A percentile compares a stretch with the other conserved stretches of the same genome.
These are phyloP conservation scores for Arctopsyche grandis DNA, from an alignment of 1,140 invertebrate species.

Conservation along the genomic window DNA sequence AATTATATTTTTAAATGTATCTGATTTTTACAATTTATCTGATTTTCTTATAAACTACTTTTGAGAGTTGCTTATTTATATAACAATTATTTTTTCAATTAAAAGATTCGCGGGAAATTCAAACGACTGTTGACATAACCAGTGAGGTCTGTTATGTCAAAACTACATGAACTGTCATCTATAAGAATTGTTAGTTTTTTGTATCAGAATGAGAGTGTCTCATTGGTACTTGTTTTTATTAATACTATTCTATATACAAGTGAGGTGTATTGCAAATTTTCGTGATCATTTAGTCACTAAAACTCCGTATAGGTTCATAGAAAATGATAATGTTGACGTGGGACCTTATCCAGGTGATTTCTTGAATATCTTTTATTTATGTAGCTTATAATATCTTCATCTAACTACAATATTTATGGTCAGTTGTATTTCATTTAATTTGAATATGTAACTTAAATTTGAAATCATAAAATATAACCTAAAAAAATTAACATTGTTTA, in stretches of 20 bases:
- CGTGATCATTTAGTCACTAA: constrained; percentile 63
- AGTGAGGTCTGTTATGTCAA: background rate
- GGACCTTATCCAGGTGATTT: constrained; percentile 66
- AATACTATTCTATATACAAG: background rate
- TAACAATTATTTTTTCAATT: no score
- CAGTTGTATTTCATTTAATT: constrained; percentile 16
- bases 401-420: background rate
- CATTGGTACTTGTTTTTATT: background rate
- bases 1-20: no score
- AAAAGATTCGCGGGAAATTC: background rate
- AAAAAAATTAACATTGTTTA: constrained; percentile 40
- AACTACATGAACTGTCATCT: background rate
- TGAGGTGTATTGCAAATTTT: background rate
- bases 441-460: background rate
- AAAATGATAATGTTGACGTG: constrained; percentile 67
- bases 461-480: constrained; percentile 22
- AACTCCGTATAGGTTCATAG: constrained; percentile 72
- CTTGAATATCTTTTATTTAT: constrained; percentile 34
- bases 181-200: background rate
- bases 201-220: background rate
- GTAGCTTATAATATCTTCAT: background rate
- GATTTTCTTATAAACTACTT: no score
- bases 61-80: no score
- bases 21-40: no score
- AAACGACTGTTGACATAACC: background rate